phyloP scores from a whole-genome alignment of 2,113 vertebrate genomes.

The Clarias macrocephalus region DNA sequence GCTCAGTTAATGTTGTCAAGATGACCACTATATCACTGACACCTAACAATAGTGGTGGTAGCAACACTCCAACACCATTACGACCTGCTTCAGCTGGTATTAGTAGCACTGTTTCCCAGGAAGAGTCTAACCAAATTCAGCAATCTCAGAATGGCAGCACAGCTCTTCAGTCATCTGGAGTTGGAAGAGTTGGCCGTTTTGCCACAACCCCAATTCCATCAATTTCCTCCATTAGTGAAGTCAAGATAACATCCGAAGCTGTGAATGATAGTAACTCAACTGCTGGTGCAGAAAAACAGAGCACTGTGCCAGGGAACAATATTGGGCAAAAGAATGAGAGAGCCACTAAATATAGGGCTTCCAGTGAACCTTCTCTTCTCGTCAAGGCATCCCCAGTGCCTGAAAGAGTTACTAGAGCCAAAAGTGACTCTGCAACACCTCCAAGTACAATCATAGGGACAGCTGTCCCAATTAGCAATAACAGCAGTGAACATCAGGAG shows the following conservation, averaged over 20 bases:
- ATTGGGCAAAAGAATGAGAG: constrained; percentile 73
- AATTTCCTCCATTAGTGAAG: constrained; percentile 71
- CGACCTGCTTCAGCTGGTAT: constrained; percentile 72
- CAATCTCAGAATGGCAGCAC: constrained; percentile 77
- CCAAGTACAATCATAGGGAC: constrained; percentile 70
- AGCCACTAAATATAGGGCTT: constrained; percentile 76
- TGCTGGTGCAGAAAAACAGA: constrained; percentile 61
- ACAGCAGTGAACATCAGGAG: constrained; percentile 74
- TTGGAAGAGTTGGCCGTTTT: constrained; percentile 63
- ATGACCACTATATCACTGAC: constrained; percentile 88
- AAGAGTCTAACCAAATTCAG: constrained; percentile 75
- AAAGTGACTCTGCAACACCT: constrained; percentile 74
- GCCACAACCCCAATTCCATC: constrained; percentile 60
- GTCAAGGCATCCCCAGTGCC: constrained; percentile 74
- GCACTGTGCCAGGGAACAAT: constrained; percentile 54
- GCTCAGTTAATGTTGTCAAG: constrained; percentile 85
- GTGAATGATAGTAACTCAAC: constrained; percentile 72
- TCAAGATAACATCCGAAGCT: constrained; percentile 80
- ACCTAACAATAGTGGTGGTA: constrained; percentile 66
- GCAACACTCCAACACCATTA: constrained; percentile 65
- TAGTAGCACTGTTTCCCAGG: constrained; percentile 66
- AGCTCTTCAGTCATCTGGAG: constrained; percentile 73
- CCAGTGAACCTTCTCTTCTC: constrained; percentile 77
- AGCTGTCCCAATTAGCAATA: constrained; percentile 81
- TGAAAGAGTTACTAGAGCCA: constrained; percentile 78